Base-by-base conservation (phyloP, 2,797 vertebrate genomes). In the Lutjanus argentimaculatus region DNA sequence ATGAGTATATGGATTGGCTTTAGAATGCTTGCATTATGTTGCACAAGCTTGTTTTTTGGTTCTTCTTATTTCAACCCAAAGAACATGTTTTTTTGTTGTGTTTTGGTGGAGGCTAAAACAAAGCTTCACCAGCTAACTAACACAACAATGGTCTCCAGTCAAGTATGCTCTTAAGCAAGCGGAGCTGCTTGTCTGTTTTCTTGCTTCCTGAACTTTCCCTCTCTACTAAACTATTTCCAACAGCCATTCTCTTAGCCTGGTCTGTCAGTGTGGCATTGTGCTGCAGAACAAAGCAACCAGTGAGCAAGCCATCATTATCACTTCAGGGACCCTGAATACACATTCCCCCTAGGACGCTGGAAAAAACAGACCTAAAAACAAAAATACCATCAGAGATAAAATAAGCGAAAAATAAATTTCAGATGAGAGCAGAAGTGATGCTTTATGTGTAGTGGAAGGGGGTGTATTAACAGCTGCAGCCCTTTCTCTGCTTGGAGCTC, bases 301-400 rank as follows among this genome's bases (percentile, higher is more conserved):
- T 46, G 11, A 87, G 78, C 75, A 92, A 88, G 83, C 79, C 80
- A 80, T 90, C 85, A 92, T 92, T 91, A 90, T 89, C 86, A 84
- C 82, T 85, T 89, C 85, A 88, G 88, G 89, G 84, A 87, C 80
- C 79, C 59, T 69, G 67, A 90, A 87, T 81, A 83, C 66, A 75
- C 42, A 80, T 76, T 76, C 70, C 86, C 90, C 88, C 79, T 15
- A 87, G 85, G 91, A 89, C 12, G 43, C 45, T 66, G 65, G 46
- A 88, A 79, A 92, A 91, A 82, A 87, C 79, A 89, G 86, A 91
- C 85, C 82, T 86, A 92, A 91, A 92, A 92, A 92, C 86, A 89
- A 91, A 94, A 94, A 93, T 94, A 92, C 72, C 85, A 88, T 67
- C 77, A 58, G 25, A 84, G 75, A 87, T 84, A 67, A 90, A 89